These are phyloP conservation scores for Drosophila lini DNA, from an alignment of 1,140 invertebrate genomes.

Conservation along the genomic window DNA sequence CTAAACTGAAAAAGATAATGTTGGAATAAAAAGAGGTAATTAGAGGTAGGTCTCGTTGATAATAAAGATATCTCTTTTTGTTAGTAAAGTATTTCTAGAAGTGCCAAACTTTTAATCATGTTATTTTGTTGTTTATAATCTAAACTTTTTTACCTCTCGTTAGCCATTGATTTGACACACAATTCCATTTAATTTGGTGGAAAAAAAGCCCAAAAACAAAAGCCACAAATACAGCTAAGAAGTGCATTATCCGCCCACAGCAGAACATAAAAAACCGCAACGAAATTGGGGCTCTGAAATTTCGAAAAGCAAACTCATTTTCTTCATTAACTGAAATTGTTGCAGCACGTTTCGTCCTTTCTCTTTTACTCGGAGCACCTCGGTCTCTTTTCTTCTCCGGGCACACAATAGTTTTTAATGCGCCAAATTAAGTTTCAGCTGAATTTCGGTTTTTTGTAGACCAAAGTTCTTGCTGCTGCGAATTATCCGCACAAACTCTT, in stretches of 20 bases:
- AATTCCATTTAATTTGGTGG: conserved; percentile 40
- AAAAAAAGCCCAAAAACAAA: neutral
- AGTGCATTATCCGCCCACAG: conserved; percentile 39
- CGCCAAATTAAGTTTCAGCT: conserved; percentile 72
- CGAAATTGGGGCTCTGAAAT: conserved; percentile 33
- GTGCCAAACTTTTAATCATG: neutral
- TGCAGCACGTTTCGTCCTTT: conserved; percentile 54
- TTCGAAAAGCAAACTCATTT: conserved; percentile 49
- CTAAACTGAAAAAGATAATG: conserved; percentile 11
- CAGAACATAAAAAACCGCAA: conserved; percentile 14
- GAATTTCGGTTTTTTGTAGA: conserved; percentile 26
- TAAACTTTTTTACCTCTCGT: neutral
- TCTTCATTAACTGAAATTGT: conserved; percentile 63
- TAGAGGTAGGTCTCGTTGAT: conserved; percentile 3
- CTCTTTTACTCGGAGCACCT: conserved; percentile 3
- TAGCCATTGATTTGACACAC: conserved; percentile 35
- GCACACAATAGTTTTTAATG: conserved; percentile 75
- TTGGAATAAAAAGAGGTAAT: conserved; percentile 5
- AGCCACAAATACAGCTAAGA: conserved; percentile 5
- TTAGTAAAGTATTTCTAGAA: too few species aligned
- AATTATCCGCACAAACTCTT: conserved; percentile 65
- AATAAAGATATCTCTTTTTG: conserved; percentile 15
- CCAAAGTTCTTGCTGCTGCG: conserved; percentile 13
- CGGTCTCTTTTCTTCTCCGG: conserved; percentile 12
- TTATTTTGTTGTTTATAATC: neutral